These are phyloP conservation scores for Endotricha flammealis DNA, from an alignment of 2,888 invertebrate genomes.

Conservation along the genomic window DNA sequence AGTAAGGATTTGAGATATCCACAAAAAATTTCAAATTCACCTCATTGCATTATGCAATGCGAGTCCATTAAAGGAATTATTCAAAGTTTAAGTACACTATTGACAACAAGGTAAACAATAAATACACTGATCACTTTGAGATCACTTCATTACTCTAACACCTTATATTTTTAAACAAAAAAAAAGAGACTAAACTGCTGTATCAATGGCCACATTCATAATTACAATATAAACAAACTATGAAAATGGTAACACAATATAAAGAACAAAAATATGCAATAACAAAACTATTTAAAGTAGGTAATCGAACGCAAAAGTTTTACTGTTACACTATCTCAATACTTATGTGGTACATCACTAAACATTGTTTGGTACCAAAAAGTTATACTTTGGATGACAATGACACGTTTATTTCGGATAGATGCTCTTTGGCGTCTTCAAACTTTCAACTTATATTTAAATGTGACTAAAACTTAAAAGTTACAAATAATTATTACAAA, in stretches of 20 bases:
- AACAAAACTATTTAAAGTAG: slow-evolving; percentile 37
- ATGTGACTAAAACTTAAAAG: slow-evolving; percentile 68
- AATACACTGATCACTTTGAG: slow-evolving; percentile 77
- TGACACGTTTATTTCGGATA: slow-evolving; percentile 22
- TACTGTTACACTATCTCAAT: slow-evolving; percentile 34
- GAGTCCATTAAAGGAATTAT: slow-evolving; percentile 15
- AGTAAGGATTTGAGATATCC: slow-evolving; percentile 16
- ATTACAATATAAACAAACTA: slow-evolving; percentile 41
- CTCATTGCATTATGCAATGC: slow-evolving; percentile 7
- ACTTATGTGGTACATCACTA: slow-evolving; percentile 24
- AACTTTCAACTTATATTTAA: slow-evolving; percentile 59
- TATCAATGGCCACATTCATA: slow-evolving; percentile 63
- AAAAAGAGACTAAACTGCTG: slow-evolving; percentile 35
- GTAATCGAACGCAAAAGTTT: slow-evolving; percentile 32
- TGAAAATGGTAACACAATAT: slow-evolving; percentile 61
- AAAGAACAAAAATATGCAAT: slow-evolving; percentile 48
- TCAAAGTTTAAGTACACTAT: slow-evolving; percentile 63
- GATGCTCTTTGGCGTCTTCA: slow-evolving; percentile 62
- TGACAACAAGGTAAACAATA: slow-evolving; percentile 68
- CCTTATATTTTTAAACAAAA: slow-evolving; percentile 56
- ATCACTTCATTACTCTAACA: slow-evolving; percentile 69
- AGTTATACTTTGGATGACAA: slow-evolving; percentile 15
- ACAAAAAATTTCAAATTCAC: not conserved
- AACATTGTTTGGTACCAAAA: slow-evolving; percentile 13
- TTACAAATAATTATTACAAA: slow-evolving; percentile 43